Conservation (phyloP, 2,797 vertebrate species). For the Rhodeus uyekii region DNA sequence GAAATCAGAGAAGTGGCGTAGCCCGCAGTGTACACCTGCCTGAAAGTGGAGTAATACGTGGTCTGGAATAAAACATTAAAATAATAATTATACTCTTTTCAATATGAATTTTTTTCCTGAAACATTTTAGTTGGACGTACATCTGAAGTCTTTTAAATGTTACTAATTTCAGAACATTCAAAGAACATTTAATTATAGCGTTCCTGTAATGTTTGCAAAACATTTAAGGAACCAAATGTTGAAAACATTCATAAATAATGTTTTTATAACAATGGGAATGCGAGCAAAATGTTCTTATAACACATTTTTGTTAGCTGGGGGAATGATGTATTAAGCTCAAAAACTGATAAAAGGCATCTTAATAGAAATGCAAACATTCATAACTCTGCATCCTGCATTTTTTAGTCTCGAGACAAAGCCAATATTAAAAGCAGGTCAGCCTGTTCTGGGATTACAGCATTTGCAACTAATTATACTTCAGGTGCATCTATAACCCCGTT, state of each 20-base stretch:
- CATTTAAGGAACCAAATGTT: background rate
- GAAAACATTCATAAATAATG: background rate
- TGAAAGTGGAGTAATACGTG: conserved; percentile 82
- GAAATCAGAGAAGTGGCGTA: conserved; percentile 81
- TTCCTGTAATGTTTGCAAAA: background rate
- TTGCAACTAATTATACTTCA: conserved; percentile 10
- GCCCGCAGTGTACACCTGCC: conserved; percentile 79
- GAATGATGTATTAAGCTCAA: background rate
- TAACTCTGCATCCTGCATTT: background rate
- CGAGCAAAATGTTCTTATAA: background rate
- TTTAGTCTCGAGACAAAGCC: background rate
- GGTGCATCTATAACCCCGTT: conserved; percentile 17
- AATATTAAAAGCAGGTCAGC: conserved; percentile 23
- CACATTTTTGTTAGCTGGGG: background rate
- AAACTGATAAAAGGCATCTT: background rate
- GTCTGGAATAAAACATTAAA: conserved; percentile 69
- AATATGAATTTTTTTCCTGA: background rate
- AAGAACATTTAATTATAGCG: background rate
- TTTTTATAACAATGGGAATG: background rate
- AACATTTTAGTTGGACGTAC: background rate
- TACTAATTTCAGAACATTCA: background rate
- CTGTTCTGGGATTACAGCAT: conserved; percentile 6
- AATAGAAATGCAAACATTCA: background rate
- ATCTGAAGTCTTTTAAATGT: background rate
- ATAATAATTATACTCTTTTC: background rate